Percentiles rank a stretch among this genome's conserved stretches.
These are phyloP conservation scores for Pseudochromis fuscus DNA, from an alignment of 2,797 vertebrate species.

Conservation along the genomic window DNA sequence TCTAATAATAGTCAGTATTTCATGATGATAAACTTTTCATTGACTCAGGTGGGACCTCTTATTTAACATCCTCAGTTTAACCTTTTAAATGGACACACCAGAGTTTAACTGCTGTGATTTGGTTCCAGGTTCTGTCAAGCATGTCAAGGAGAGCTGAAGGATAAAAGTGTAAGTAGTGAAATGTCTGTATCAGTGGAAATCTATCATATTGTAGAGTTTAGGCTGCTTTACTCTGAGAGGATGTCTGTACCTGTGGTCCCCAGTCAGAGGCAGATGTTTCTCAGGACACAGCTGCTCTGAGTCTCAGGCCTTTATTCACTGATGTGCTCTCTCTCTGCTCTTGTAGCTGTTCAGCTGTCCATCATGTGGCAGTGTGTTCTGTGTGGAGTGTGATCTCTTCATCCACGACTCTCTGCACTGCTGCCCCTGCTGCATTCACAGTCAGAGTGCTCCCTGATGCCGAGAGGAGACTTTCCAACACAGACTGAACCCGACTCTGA, in stretches of 20 bases:
- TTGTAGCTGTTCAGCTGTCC: conserved; percentile 89
- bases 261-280: too few species aligned
- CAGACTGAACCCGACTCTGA: background rate
- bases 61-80: too few species aligned
- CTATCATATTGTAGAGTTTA: background rate
- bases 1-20: too few species aligned
- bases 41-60: too few species aligned
- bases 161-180: conserved; percentile 89
- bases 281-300: too few species aligned
- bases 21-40: too few species aligned
- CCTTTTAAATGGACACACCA: background rate
- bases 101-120: conserved; percentile 29
- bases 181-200: background rate
- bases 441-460: conserved; percentile 68
- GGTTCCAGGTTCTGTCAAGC: conserved; percentile 90
- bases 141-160: conserved; percentile 92
- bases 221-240: too few species aligned
- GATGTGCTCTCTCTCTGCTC: conserved; percentile 16
- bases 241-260: too few species aligned
- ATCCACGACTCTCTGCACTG: conserved; percentile 95
- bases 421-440: conserved; percentile 94
- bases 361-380: conserved; percentile 89
- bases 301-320: background rate
- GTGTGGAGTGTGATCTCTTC: conserved; percentile 95
- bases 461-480: background rate